phyloP scores from a whole-genome alignment of 1,140 invertebrate genomes.

The Colletes gigas region DNA sequence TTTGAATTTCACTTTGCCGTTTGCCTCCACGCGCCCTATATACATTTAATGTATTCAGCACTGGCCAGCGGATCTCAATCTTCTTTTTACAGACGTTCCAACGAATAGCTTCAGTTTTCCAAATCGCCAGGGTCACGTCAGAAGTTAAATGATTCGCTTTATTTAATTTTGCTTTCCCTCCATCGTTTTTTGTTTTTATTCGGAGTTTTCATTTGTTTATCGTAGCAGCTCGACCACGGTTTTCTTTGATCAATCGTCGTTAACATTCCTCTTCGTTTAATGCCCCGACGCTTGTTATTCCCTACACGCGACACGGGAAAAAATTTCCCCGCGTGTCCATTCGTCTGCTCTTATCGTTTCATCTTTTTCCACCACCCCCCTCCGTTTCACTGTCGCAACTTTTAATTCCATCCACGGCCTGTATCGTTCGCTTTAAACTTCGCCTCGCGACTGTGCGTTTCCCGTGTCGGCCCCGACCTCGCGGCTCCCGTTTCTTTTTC shows the following conservation, averaged over 20 bases:
- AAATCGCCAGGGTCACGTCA: too few relatives aligned
- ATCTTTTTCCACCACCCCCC: constrained; percentile 15
- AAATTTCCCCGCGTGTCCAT: constrained; percentile 10
- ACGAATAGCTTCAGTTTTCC: too few relatives aligned
- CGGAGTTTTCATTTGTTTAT: too few relatives aligned
- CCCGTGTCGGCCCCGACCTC: constrained; percentile 1
- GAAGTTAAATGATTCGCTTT: too few relatives aligned
- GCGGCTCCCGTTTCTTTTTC: neutral
- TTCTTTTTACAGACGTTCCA: too few relatives aligned
- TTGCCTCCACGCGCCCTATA: constrained; percentile 7
- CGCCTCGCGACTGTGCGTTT: constrained; percentile 11
- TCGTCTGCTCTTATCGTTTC: constrained; percentile 8
- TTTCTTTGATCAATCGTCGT: neutral
- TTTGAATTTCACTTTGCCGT: constrained; percentile 8
- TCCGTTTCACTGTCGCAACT: constrained; percentile 39
- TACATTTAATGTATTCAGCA: constrained; percentile 14
- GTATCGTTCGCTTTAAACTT: constrained; percentile 4
- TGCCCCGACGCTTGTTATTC: constrained; percentile 43
- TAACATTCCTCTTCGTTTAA: constrained; percentile 12
- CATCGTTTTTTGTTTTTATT: too few relatives aligned
- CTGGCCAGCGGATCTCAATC: too few relatives aligned
- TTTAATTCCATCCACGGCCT: constrained; percentile 42
- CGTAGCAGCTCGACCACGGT: too few relatives aligned
- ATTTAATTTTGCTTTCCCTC: too few relatives aligned
- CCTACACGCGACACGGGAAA: constrained; percentile 2